Evolutionary conservation across 2,113 vertebrate genomes (phyloP).

Genomic region (Coreoperca whiteheadi): DNA sequence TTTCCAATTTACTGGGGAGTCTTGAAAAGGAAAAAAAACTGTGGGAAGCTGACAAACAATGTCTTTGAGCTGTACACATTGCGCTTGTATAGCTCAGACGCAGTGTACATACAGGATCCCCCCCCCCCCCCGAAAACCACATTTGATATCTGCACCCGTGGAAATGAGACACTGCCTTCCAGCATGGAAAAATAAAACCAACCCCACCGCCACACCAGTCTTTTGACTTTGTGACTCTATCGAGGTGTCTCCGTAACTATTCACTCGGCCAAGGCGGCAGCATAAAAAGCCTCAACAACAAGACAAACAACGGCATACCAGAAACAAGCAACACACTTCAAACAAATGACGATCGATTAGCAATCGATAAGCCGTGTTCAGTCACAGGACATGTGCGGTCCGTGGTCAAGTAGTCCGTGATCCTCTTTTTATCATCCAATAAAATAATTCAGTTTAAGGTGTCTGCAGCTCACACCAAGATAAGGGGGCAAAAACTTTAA

Average conservation of each 20-base stretch:
- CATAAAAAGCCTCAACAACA: too few relatives aligned
- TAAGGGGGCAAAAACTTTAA: too few relatives aligned
- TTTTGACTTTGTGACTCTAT: constrained; percentile 42
- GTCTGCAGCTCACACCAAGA: too few relatives aligned
- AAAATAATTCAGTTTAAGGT: too few relatives aligned
- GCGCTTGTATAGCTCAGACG: background rate
- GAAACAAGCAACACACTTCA: too few relatives aligned
- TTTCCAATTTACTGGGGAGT: background rate
- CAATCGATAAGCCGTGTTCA: too few relatives aligned
- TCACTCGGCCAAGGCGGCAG: background rate
- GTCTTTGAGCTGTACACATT: constrained; percentile 13
- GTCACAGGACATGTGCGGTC: too few relatives aligned
- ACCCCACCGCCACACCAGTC: constrained; percentile 6
- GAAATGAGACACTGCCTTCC: constrained; percentile 57
- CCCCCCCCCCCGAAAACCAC: constrained; percentile 12
- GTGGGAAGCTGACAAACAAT: background rate
- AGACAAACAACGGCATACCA: too few relatives aligned
- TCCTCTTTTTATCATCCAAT: too few relatives aligned
- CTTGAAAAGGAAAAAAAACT: background rate
- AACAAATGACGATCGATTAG: too few relatives aligned
- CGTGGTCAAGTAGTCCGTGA: too few relatives aligned
- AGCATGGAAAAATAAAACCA: constrained; percentile 58
- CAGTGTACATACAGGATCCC: background rate
- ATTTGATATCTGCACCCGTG: constrained; percentile 61
- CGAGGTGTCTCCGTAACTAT: constrained; percentile 38